Conservation (phyloP, 30 jellyfish, hydroid and myxozoan genomes). For the Morbakka virulenta region DNA sequence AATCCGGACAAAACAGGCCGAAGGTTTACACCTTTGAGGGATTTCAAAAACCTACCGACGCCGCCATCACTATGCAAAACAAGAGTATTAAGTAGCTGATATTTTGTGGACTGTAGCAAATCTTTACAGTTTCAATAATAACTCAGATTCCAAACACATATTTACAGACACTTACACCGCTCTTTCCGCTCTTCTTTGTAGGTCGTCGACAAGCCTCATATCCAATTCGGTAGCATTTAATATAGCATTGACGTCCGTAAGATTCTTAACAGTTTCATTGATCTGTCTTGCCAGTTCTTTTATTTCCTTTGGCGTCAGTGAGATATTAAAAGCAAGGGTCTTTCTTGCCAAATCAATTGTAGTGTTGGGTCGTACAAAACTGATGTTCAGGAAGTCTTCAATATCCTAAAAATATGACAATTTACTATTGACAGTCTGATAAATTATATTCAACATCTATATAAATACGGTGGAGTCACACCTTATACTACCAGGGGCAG, state of each 20-base stretch:
- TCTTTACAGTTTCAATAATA: no score
- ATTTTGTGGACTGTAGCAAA: no score
- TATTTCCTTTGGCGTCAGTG: conserved; percentile 84
- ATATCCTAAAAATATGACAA: conserved; percentile 82
- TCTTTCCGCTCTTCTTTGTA: conserved; percentile 53
- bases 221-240: conserved; percentile 66
- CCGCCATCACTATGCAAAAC: no score
- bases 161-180: conserved; percentile 74
- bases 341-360: conserved; percentile 46
- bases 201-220: conserved; percentile 50
- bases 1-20: no score
- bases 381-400: conserved; percentile 37
- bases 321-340: conserved; percentile 70
- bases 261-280: conserved; percentile 68
- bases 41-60: no score
- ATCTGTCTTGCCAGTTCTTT: conserved; percentile 77
- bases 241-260: conserved; percentile 82
- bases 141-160: no score
- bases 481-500: no score
- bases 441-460: not conserved
- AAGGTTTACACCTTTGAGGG: no score
- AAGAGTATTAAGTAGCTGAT: no score
- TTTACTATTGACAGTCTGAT: not conserved
- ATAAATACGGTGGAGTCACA: no score
- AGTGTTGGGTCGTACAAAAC: conserved; percentile 59